Percentiles rank a stretch among this genome's conserved stretches.
phyloP scores from a whole-genome alignment of 2,888 invertebrate species.

The Tipula unca region DNA sequence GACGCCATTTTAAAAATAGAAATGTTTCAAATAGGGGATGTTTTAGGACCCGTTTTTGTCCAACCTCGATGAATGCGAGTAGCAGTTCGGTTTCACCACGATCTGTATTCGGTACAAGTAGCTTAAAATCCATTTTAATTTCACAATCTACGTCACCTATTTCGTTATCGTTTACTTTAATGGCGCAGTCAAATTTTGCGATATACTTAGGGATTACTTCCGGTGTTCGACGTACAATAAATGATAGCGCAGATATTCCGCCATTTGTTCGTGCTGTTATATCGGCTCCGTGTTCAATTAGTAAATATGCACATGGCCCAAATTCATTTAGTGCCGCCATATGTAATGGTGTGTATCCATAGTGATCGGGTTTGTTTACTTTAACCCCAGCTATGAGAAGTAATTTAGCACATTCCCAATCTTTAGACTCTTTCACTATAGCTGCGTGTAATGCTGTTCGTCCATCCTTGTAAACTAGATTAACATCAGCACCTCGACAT shows the following conservation, averaged over 20 bases:
- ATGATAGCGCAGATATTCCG: conserved; percentile 68
- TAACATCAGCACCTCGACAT: conserved; percentile 53
- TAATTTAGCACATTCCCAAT: conserved; percentile 58
- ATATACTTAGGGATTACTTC: conserved; percentile 66
- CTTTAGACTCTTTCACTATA: conserved; percentile 62
- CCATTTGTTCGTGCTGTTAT: conserved; percentile 73
- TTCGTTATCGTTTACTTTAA: conserved; percentile 74
- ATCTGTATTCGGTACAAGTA: conserved; percentile 52
- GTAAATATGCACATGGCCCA: conserved; percentile 61
- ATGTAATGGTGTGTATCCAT: conserved; percentile 77
- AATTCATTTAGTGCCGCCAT: conserved; percentile 77
- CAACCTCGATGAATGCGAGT: conserved; percentile 67
- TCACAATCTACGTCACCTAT: conserved; percentile 81
- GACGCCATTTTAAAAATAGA: conserved; percentile 71
- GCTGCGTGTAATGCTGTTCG: conserved; percentile 73
- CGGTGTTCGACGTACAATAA: conserved; percentile 76
- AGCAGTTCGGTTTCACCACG: conserved; percentile 63
- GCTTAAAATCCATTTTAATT: conserved; percentile 56
- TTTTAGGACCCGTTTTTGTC: conserved; percentile 67
- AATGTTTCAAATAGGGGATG: conserved; percentile 82
- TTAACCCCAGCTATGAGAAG: conserved; percentile 58
- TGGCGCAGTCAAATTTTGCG: conserved; percentile 62
- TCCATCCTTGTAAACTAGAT: conserved; percentile 61
- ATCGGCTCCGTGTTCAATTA: conserved; percentile 72
- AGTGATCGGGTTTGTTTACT: conserved; percentile 68